phyloP scores from a whole-genome alignment of 1,140 invertebrate species.

The Formica exsecta region DNA sequence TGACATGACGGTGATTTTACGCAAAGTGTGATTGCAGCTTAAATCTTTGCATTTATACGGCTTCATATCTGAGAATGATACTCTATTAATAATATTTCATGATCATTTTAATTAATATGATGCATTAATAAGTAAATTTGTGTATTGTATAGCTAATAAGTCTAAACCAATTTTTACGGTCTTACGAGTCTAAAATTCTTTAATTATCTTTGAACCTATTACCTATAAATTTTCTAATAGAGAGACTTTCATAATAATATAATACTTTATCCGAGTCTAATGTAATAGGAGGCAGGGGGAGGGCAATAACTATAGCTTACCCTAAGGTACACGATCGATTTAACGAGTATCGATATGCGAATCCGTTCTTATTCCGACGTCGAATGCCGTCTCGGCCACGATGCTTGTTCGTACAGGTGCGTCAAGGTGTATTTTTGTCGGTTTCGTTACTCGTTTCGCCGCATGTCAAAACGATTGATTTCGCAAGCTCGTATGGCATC shows the following conservation, averaged over 20 bases:
- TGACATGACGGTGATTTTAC: too few species aligned
- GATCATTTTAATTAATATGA: too few species aligned
- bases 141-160: too few species aligned
- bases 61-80: too few species aligned
- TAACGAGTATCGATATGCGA: conserved; percentile 14
- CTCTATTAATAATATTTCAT: too few species aligned
- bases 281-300: background rate
- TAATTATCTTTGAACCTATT: too few species aligned
- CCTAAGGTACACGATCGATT: conserved; percentile 55
- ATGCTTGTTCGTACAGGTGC: background rate
- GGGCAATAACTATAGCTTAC: conserved; percentile 63
- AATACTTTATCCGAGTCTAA: background rate
- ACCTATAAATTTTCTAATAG: too few species aligned
- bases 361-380: conserved; percentile 45
- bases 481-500: conserved; percentile 54
- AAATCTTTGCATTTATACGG: too few species aligned
- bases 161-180: too few species aligned
- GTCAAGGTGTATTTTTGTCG: conserved; percentile 54
- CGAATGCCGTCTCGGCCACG: conserved; percentile 42
- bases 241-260: background rate
- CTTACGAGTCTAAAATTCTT: too few species aligned
- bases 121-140: too few species aligned
- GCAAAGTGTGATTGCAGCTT: too few species aligned
- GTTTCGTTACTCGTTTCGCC: conserved; percentile 42
- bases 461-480: conserved; percentile 63